Evolutionary conservation across 2,113 vertebrate species (phyloP), one percentile per base, ranked within the genome.

Genomic region (Felis chaus): DNA sequence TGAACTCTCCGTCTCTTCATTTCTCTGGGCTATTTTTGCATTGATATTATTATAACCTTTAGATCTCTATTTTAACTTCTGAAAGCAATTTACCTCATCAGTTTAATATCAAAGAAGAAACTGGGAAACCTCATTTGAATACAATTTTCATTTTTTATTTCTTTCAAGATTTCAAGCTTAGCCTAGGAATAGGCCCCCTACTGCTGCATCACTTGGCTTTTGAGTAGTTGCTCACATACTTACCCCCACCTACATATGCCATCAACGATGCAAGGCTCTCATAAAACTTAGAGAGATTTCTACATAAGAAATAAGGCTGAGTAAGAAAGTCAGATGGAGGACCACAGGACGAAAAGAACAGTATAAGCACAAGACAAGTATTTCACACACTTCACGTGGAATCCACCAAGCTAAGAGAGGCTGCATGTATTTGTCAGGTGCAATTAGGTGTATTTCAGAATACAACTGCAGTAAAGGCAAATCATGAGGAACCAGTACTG

Each of bases 1-100:
- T 97, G 39, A 95, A 71, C 55, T 73, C 48, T 89, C 93, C 65
- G 71, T 96, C 15, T 97, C 41, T 97, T 97, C 88, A 39, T 83
- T 73, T 92, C 31, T 71, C 55, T 96, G 39, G 6, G 53, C 18
- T 96, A 97, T 87, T 74, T 96, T 89, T 97, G 50, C 10, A 96
- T 3, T 91, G 65, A 7, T 96, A 71, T 45, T 81, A 97, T 97
- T 92, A 82, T 89, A 98, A 95, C 74, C 74, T 97, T 97, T 94
- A 96, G 57, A 92, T 97, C 33, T 96, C 92, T 97, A 92, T 92
- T 97, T 98, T 89, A 91, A 71, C 80, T 97, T 94, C 80, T 96
- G 92, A 97, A 96, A 86, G 71, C 92, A 97, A 93, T 97, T 96
- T 94, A 25, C 3, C 88, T 95, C 48, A 95, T 78, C 87, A 61